These are phyloP conservation scores for Elgaria multicarinata DNA, from an alignment of 2,113 vertebrate genomes.

Conservation along the genomic window DNA sequence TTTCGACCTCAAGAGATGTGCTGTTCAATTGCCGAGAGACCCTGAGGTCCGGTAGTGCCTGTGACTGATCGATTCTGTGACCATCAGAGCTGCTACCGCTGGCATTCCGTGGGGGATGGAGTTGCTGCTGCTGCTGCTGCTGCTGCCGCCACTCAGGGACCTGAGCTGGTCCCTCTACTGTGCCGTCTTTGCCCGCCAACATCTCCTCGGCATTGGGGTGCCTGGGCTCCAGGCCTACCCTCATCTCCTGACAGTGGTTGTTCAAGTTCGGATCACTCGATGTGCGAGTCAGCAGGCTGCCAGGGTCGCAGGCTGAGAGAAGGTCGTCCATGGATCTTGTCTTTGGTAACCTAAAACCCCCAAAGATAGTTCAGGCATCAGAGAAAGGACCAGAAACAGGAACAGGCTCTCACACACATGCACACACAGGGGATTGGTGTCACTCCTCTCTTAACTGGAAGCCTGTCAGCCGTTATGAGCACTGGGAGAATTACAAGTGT, in stretches of 20 bases:
- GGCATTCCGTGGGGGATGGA: constrained; percentile 8
- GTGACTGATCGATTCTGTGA: constrained; percentile 68
- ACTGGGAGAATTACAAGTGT: background rate
- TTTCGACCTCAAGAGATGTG: constrained; percentile 46
- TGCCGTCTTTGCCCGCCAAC: constrained; percentile 27
- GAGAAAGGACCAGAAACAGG: background rate
- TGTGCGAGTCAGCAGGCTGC: constrained; percentile 89
- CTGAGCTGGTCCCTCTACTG: constrained; percentile 41
- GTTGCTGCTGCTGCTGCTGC: constrained; percentile 42
- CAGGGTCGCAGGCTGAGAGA: constrained; percentile 90
- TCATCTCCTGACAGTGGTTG: constrained; percentile 93
- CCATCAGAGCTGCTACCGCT: constrained; percentile 62
- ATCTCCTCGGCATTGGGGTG: constrained; percentile 62
- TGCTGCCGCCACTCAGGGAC: constrained; percentile 35
- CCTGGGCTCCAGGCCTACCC: constrained; percentile 80
- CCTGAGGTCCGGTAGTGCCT: constrained; percentile 28
- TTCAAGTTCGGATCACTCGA: constrained; percentile 99
- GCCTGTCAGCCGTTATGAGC: background rate
- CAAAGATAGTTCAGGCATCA: constrained; percentile 30
- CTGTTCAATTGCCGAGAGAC: constrained; percentile 41
- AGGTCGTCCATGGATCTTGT: constrained; percentile 97
- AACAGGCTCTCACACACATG: background rate
- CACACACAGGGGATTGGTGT: background rate
- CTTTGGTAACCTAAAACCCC: constrained; percentile 89
- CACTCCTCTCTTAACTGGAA: background rate